phyloP scores from a whole-genome alignment of 2,113 vertebrate genomes.

The Plestiodon gilberti region DNA sequence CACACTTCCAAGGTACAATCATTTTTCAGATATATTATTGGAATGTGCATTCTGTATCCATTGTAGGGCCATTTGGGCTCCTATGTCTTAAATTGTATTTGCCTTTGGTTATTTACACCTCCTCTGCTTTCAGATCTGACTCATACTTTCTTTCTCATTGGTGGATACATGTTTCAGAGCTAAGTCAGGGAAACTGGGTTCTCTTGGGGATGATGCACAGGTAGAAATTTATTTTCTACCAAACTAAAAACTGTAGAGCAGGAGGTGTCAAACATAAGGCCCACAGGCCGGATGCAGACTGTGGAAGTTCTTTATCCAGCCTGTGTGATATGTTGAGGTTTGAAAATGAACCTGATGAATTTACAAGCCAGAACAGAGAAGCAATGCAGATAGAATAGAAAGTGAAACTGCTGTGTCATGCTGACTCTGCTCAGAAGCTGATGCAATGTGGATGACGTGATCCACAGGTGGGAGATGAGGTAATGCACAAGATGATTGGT shows the following conservation, averaged over 20 bases:
- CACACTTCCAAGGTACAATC: background rate
- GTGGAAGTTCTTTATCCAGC: background rate
- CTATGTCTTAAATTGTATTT: background rate
- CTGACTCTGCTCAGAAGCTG: too few relatives aligned
- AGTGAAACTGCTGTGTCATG: too few relatives aligned
- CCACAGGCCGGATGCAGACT: too few relatives aligned
- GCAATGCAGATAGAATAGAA: too few relatives aligned
- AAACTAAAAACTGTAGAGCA: background rate
- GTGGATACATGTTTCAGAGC: background rate
- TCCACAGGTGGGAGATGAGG: too few relatives aligned
- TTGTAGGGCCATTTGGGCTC: background rate
- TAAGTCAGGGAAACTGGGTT: background rate
- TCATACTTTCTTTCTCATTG: background rate
- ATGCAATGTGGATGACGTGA: too few relatives aligned
- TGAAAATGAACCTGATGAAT: too few relatives aligned
- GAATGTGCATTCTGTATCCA: background rate
- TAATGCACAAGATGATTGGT: too few relatives aligned
- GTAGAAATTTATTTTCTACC: background rate
- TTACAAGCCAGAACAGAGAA: too few relatives aligned
- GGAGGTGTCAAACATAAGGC: too few relatives aligned
- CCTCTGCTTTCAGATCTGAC: background rate
- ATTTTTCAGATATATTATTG: conserved; percentile 10
- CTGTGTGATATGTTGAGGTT: too few relatives aligned
- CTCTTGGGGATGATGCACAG: background rate
- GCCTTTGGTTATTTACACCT: conserved; percentile 1